phyloP scores from a whole-genome alignment of 1,140 invertebrate genomes.

The Atta texana region DNA sequence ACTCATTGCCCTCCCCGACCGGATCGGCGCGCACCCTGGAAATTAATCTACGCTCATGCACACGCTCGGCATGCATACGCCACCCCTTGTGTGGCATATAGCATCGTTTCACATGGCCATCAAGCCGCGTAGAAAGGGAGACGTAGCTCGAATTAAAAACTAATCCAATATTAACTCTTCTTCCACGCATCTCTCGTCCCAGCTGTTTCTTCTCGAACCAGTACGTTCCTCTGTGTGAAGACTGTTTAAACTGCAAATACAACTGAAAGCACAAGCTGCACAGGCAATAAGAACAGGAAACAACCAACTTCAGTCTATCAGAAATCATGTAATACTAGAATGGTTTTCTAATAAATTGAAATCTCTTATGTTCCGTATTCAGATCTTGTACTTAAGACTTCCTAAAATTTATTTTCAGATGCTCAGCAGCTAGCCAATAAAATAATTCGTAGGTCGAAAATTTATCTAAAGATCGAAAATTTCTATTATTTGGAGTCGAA shows the following conservation, averaged over 20 bases:
- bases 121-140: not conserved
- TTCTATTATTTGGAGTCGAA: too few species aligned
- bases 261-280: too few species aligned
- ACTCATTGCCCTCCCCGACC: conserved; percentile 31
- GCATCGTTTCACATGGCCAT: conserved; percentile 16
- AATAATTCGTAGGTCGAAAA: too few species aligned
- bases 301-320: too few species aligned
- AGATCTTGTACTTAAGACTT: too few species aligned
- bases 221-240: not conserved
- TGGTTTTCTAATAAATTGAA: too few species aligned
- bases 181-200: not conserved
- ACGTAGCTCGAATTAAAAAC: conserved; percentile 78
- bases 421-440: too few species aligned
- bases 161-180: conserved; percentile 78
- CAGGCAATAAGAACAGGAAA: too few species aligned
- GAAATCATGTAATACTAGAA: too few species aligned
- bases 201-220: not conserved
- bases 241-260: not conserved
- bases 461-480: too few species aligned
- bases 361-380: too few species aligned
- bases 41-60: conserved; percentile 66
- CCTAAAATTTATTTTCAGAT: too few species aligned
- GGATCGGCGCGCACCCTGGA: conserved; percentile 6
- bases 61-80: conserved; percentile 38
- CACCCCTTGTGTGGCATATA: not conserved